Conservation (phyloP, 2,113 vertebrate genomes). For the Murina feae region DNA sequence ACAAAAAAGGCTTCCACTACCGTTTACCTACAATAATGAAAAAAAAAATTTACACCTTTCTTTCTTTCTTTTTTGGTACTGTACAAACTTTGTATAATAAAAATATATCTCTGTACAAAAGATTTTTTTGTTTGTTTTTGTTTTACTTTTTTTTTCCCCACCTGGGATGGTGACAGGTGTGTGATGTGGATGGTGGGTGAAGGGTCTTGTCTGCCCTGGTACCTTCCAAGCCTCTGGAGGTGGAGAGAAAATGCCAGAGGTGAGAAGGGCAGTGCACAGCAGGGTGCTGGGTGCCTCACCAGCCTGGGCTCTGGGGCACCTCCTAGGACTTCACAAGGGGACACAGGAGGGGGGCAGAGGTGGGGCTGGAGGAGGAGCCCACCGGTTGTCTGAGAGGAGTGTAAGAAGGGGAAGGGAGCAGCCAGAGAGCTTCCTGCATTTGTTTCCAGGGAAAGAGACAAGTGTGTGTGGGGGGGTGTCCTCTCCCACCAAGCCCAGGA, state of each 20-base stretch:
- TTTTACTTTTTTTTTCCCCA: constrained; percentile 70
- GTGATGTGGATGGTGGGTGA: constrained; percentile 11
- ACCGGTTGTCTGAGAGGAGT: neutral
- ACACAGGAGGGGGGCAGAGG: neutral
- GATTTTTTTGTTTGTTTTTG: constrained; percentile 69
- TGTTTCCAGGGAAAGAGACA: neutral
- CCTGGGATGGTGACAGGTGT: constrained; percentile 53
- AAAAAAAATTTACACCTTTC: constrained; percentile 92
- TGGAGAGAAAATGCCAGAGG: constrained; percentile 35
- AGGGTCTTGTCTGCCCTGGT: neutral
- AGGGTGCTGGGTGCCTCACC: neutral
- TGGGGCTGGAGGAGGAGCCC: neutral
- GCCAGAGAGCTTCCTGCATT: constrained; percentile 31
- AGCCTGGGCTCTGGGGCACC: neutral
- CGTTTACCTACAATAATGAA: constrained; percentile 96
- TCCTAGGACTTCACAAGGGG: neutral
- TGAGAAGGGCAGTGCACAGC: neutral
- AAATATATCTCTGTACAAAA: constrained; percentile 99
- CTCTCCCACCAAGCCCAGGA: neutral
- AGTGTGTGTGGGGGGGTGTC: neutral
- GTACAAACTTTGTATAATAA: constrained; percentile 99
- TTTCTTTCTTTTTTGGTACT: constrained; percentile 89
- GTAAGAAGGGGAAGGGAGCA: constrained; percentile 5
- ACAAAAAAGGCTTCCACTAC: constrained; percentile 92
- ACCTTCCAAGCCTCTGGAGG: constrained; percentile 35